phyloP scores from a whole-genome alignment of 1,140 invertebrate species.

The Orchesella cincta region DNA sequence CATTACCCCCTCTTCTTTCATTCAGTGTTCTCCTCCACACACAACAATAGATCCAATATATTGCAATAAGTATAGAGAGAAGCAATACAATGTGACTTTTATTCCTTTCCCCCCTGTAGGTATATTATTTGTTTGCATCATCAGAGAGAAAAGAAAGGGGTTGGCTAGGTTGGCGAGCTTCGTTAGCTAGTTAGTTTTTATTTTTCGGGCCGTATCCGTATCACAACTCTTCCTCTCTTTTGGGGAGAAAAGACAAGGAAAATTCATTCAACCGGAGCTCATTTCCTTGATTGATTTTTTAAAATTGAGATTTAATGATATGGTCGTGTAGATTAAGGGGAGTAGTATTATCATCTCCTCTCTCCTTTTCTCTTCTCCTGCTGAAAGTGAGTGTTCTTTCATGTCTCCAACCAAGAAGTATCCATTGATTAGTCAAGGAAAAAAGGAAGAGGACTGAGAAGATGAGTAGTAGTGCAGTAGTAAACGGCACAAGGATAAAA shows the following conservation, averaged over 20 bases:
- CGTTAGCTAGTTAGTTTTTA: too few relatives aligned
- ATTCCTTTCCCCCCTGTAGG: neutral
- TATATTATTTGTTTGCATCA: too few relatives aligned
- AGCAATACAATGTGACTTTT: neutral
- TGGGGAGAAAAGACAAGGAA: neutral
- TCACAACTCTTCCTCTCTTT: neutral
- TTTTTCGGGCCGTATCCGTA: too few relatives aligned
- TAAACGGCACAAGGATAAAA: neutral
- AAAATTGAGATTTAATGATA: conserved; percentile 27
- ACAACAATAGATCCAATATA: too few relatives aligned
- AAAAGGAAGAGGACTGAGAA: neutral
- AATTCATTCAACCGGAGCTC: conserved; percentile 4
- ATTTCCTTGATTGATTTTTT: conserved; percentile 18
- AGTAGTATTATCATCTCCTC: too few relatives aligned
- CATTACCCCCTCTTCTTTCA: neutral
- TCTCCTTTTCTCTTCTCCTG: too few relatives aligned
- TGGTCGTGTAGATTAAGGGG: neutral
- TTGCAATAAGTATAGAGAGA: neutral
- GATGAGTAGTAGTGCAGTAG: conserved; percentile 3
- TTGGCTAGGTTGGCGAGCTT: too few relatives aligned
- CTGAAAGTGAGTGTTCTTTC: neutral
- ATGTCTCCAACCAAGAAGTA: neutral
- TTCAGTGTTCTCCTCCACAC: too few relatives aligned
- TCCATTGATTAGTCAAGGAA: neutral
- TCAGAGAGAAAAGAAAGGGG: too few relatives aligned